Percentiles rank a stretch among this genome's conserved stretches.
Evolutionary conservation across 2,113 vertebrate species (phyloP).

Genomic region (Chauna torquata): DNA sequence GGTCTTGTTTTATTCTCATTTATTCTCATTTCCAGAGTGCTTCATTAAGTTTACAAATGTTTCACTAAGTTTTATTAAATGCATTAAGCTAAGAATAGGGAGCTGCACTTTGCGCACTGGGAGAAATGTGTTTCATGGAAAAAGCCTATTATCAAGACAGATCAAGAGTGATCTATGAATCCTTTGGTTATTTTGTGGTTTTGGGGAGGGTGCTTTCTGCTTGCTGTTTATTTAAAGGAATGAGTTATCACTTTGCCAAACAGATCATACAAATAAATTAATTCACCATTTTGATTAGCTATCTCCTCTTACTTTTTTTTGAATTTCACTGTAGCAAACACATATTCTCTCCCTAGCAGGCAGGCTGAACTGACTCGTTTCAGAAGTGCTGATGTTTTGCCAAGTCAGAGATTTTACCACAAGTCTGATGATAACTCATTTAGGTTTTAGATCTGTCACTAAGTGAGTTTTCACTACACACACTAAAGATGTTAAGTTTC

Average conservation of each 20-base stretch:
- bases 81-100: constrained; percentile 61
- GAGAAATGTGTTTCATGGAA: not conserved
- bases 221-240: not conserved
- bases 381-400: not conserved
- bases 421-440: not conserved
- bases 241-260: not conserved
- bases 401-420: not conserved
- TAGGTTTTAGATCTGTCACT: not conserved
- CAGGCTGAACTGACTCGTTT: not conserved
- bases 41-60: constrained; percentile 68
- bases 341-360: not conserved
- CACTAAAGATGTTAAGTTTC: not conserved
- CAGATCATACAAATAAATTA: not conserved
- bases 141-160: constrained; percentile 39
- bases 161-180: constrained; percentile 20
- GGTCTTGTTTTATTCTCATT: too few relatives aligned
- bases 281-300: not conserved
- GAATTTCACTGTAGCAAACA: not conserved
- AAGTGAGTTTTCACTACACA: not conserved
- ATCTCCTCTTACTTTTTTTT: not conserved
- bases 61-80: constrained; percentile 75
- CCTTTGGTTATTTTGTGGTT: not conserved
- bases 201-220: not conserved
- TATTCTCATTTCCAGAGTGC: constrained; percentile 59
- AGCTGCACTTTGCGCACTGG: constrained; percentile 45